Evolutionary conservation across 2,113 vertebrate species (phyloP), one percentile per base, ranked within the genome.

Genomic region (Lanius ludovicianus): DNA sequence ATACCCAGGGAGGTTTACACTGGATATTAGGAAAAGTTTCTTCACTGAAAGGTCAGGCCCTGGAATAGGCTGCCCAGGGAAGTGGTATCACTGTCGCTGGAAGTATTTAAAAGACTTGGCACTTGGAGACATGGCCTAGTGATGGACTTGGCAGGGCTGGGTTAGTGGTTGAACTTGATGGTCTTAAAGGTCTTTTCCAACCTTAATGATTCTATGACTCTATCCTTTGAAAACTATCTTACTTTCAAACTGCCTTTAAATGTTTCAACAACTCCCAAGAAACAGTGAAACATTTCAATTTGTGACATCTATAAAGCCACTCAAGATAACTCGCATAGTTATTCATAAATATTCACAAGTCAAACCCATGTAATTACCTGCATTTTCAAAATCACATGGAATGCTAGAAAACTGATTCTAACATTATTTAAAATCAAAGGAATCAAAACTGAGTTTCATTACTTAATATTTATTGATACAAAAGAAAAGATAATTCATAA

Each of bases 381-480:
- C 42, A 78, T 49, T 89, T 95, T 75, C 56, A 88, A 65, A 80
- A 47, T 15, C 1, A 2, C 27, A 53, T 0, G 1, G 28, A 78
- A 37, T n/a, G 33, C 39, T 59, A 84, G 21, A 75, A 92, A 71
- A 86, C 37, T 23, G 50, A 60, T 53, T 94, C 41, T 24, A 74
- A 77, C 84, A 78, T 49, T 2, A 70, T 47, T 65, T 52, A 56
- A 39, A 92, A 84, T 59, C 10, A 56, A 73, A 85, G 27, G 74
- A 67, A 85, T 52, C 14, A 78, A 81, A 92, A 17, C 28, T 33
- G 15, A 57, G 81, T 84, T 88, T 37, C 22, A 71, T 67, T 91
- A 71, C 70, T 74, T 92, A 75, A 31, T 67, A 88, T 94, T 96
- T 95, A 95, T 89, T 95, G 46, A 71, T 70, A 91, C 19, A 90